phyloP scores from a whole-genome alignment of 2,113 vertebrate genomes.

The Morone chrysops region DNA sequence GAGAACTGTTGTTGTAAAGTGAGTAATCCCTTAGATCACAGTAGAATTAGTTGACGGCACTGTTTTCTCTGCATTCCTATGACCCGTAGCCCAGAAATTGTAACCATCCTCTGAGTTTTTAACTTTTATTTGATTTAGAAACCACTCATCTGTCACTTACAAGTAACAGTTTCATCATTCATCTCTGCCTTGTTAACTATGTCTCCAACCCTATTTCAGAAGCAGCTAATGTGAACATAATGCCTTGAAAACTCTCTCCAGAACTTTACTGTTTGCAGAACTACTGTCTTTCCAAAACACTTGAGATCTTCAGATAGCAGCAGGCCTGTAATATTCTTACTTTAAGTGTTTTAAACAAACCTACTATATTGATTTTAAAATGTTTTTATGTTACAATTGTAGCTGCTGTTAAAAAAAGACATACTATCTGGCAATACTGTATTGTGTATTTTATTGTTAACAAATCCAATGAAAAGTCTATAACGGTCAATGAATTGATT shows the following conservation, averaged over 20 bases:
- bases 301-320: background rate
- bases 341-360: background rate
- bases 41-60: background rate
- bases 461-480: background rate
- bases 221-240: slow-evolving; percentile 1
- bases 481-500: background rate
- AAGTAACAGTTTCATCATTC: slow-evolving; percentile 22
- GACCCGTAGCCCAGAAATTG: background rate
- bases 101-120: slow-evolving; percentile 16
- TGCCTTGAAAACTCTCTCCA: background rate
- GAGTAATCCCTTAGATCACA: slow-evolving; percentile 5
- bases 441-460: background rate
- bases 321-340: background rate
- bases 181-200: slow-evolving; percentile 9
- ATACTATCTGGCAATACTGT: background rate
- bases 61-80: slow-evolving; percentile 17
- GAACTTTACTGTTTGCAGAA: background rate
- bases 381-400: background rate
- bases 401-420: background rate
- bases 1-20: slow-evolving; percentile 27
- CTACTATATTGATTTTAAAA: too few species aligned
- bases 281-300: background rate
- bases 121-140: slow-evolving; percentile 38
- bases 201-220: slow-evolving; percentile 7
- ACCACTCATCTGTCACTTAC: slow-evolving; percentile 20